Base-by-base conservation (phyloP, 2,797 vertebrate genomes). In the Adelosebastes latens region DNA sequence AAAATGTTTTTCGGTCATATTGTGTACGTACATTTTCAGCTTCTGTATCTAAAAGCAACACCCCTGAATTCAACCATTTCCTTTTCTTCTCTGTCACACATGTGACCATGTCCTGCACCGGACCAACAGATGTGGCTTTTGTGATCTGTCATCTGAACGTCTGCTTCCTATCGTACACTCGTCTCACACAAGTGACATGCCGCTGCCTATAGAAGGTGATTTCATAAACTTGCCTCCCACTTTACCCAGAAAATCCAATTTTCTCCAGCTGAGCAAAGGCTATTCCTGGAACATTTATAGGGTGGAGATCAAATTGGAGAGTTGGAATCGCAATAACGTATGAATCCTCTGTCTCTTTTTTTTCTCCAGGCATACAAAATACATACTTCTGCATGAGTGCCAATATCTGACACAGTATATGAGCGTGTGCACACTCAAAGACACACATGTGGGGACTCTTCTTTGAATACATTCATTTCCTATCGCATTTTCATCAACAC, bases 201-300 rank as follows among this genome's bases (percentile, higher is more conserved):
- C 65, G 65, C 75, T 79, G 75, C 77, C 86, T 79, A 72, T 76
- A 68, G 79, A 73, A 59, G 73, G 27, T 73, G 83, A 91, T 91
- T 92, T 91, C 85, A 91, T 93, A 93, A 94, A 94, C 87, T 76
- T 90, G 88, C 79, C 87, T 92, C 84, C 88, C 87, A 88, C 87
- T 92, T 95, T 89, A 89, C 78, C 84, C 64, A 68, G 81, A 90
- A 94, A 95, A 95, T 94, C 91, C 83, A 93, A 96, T 95, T 93
- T 95, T 93, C 92, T 90, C 73, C 89, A 81, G 82, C 89, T 79
- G 91, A 90, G 82, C 80, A 85, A 79, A 79, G 86, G 91, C 89
- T 93, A 92, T 94, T 93, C 88, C 70, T 83, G 89, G 87, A 93
- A 87, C 91, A 88, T 94, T 92, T 92, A 91, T 88, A 85, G 77